A percentile compares a stretch with the other conserved stretches of the same genome.
Evolutionary conservation across 2,113 vertebrate species (phyloP).

Genomic region (Salminus brasiliensis): DNA sequence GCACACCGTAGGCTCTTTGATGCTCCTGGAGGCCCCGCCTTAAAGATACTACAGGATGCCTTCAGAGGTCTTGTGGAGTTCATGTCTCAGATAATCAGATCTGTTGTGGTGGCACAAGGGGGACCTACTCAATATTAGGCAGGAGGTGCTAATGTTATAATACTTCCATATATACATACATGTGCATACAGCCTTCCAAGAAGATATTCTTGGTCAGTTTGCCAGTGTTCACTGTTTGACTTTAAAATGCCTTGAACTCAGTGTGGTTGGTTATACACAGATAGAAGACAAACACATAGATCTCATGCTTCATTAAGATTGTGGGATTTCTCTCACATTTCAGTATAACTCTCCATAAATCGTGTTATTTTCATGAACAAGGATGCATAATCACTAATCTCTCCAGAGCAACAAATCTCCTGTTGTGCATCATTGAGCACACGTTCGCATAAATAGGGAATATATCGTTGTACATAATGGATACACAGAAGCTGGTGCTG

Average conservation of each 20-base stretch:
- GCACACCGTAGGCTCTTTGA: too few relatives aligned
- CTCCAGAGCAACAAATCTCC: slow-evolving; percentile 40
- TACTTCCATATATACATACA: too few relatives aligned
- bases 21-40: too few relatives aligned
- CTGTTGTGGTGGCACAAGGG: too few relatives aligned
- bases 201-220: too few relatives aligned
- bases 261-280: slow-evolving; percentile 28
- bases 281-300: slow-evolving; percentile 33
- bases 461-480: slow-evolving; percentile 9
- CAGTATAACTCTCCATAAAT: slow-evolving; percentile 60
- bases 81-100: too few relatives aligned
- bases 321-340: slow-evolving; percentile 53
- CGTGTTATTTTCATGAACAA: slow-evolving; percentile 61
- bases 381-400: slow-evolving; percentile 59
- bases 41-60: too few relatives aligned
- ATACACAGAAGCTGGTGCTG: background rate
- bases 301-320: slow-evolving; percentile 18
- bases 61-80: too few relatives aligned
- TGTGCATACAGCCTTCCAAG: too few relatives aligned
- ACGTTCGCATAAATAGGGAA: slow-evolving; percentile 26
- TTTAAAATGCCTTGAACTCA: slow-evolving; percentile 30
- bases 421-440: background rate
- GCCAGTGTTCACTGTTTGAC: too few relatives aligned
- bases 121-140: too few relatives aligned
- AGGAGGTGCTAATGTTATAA: too few relatives aligned